Base-by-base conservation (phyloP, 2,113 vertebrate species). In the Austrofundulus limnaeus region DNA sequence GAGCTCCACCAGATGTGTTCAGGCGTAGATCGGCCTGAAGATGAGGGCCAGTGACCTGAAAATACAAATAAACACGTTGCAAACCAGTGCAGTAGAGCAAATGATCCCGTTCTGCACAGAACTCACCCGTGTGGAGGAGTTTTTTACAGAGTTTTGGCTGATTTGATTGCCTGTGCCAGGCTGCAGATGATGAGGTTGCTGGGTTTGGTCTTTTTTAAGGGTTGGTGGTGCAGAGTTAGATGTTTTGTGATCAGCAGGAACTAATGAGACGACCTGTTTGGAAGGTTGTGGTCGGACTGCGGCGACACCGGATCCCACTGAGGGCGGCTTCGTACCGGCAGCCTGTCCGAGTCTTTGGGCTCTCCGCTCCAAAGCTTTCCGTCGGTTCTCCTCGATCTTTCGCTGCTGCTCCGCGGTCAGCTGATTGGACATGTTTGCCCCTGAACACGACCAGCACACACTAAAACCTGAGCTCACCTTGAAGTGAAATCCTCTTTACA, bases 331-430 rank as follows among this genome's bases (percentile, higher is more conserved):
- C 47, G 1, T 66, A 47, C 14, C 21, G 61, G 9, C 25, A 5
- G 58, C 48, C 52, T 89, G 85, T 41, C 78, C 93, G 48, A 93
- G 88, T 84, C 93, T 94, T 74, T 95, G 92, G 3, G 97, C 95
- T 91, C 97, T 93, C 64, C 93, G 92, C 19, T 94, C 95, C 75
- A 99, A 82, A 70, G 97, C 97, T 37, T 83, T 94, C 58, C 75
- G 92, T 24, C 95, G 88, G 82, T 99, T 98, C 74, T 95, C 95
- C 69, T 98, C 96, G 3, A 99, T 98, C 83, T 87, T 92, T 55
- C 88, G 88, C 89, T 91, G 93, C 53, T 99, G 97, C 60, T 97
- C 96, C 38, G 93, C 92, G 3, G 95, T 97, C 62, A 99, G 89
- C 53, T 86, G 88, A 55, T 83, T 81, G 5, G 95, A 95, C 97